A percentile compares a stretch with the other conserved stretches of the same genome.
phyloP scores from a whole-genome alignment of 2,888 invertebrate species.

The Alsophila aescularia region DNA sequence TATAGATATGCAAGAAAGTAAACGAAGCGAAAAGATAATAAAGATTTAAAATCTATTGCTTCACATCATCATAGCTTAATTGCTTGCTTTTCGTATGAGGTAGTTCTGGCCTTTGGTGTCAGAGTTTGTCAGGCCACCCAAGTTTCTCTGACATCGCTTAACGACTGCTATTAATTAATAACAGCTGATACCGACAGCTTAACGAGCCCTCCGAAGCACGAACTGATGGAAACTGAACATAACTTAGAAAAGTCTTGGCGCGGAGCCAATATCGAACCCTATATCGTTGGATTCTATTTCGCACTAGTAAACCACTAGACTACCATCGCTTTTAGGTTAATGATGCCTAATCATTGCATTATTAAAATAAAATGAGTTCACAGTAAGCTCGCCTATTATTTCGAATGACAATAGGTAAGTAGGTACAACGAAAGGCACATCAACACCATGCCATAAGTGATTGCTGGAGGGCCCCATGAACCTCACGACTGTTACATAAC shows the following conservation, averaged over 20 bases:
- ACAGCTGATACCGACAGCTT: too few species aligned
- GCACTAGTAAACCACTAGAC: too few species aligned
- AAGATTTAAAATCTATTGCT: conserved; percentile 2
- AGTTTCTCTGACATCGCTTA: too few species aligned
- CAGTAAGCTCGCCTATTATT: conserved; percentile 18
- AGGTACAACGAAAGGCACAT: conserved; percentile 6
- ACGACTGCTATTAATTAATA: too few species aligned
- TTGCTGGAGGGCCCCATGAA: conserved; percentile 66
- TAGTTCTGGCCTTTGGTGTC: too few species aligned
- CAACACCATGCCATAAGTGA: conserved; percentile 51
- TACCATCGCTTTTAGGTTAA: too few species aligned
- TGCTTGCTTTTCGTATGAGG: too few species aligned
- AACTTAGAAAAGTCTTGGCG: background rate
- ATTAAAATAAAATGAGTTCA: conserved; percentile 6
- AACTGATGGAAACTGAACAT: too few species aligned
- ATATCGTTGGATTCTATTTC: too few species aligned
- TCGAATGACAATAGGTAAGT: conserved; percentile 15
- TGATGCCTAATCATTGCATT: conserved; percentile 8
- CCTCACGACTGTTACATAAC: conserved; percentile 70
- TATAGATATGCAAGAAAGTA: conserved; percentile 6
- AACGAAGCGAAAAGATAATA: conserved; percentile 19
- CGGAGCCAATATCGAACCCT: too few species aligned
- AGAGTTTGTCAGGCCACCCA: too few species aligned
- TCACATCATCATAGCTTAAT: background rate
- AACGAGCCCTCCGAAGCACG: too few species aligned